phyloP scores from a whole-genome alignment of 2,113 vertebrate genomes.

The Takifugu flavidus region DNA sequence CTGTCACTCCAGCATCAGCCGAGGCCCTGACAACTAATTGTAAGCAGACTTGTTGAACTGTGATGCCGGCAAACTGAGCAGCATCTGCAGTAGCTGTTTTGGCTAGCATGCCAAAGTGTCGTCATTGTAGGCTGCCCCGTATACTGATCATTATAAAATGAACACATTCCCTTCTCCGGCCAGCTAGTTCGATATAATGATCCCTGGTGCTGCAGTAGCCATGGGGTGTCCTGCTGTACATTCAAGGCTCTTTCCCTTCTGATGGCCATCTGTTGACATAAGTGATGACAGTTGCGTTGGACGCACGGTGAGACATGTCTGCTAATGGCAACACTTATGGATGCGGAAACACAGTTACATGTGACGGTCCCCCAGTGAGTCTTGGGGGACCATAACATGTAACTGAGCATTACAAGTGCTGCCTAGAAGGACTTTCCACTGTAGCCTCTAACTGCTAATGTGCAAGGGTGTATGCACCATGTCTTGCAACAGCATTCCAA shows the following conservation, averaged over 20 bases:
- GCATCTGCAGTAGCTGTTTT: conserved; percentile 29
- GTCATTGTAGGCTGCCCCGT: conserved; percentile 45
- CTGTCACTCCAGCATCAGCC: conserved; percentile 54
- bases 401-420: background rate
- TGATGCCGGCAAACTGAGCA: conserved; percentile 35
- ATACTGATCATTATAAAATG: conserved; percentile 56
- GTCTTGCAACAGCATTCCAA: conserved; percentile 8
- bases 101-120: conserved; percentile 52
- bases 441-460: conserved; percentile 1
- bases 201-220: conserved; percentile 28
- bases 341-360: conserved; percentile 13
- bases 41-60: conserved; percentile 50
- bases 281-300: conserved; percentile 34
- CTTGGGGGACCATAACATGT: background rate
- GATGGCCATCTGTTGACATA: conserved; percentile 52
- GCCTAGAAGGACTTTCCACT: conserved; percentile 14
- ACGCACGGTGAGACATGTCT: conserved; percentile 15
- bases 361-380: conserved; percentile 14
- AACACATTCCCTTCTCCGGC: conserved; percentile 22
- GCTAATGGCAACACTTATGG: conserved; percentile 45
- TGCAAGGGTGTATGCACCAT: conserved; percentile 20
- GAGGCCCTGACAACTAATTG: conserved; percentile 46
- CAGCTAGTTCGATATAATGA: conserved; percentile 55
- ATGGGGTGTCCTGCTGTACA: conserved; percentile 23
- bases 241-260: conserved; percentile 24